phyloP scores from a whole-genome alignment of 2,888 invertebrate species.

The Punctoribates punctum region DNA sequence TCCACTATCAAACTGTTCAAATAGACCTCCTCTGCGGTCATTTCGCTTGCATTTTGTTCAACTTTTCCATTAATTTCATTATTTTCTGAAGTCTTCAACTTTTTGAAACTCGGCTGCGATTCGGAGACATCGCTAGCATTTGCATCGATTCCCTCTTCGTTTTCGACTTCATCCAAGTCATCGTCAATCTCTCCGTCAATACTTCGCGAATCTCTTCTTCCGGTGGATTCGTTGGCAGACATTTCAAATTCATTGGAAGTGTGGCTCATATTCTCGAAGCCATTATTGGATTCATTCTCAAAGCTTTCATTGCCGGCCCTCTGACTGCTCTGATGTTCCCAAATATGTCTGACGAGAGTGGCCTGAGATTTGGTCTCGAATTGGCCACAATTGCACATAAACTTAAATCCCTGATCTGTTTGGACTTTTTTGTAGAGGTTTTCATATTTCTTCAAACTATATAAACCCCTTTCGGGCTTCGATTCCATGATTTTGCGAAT shows the following conservation, averaged over 20 bases:
- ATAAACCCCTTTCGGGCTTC: slow-evolving; percentile 21
- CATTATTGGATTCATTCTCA: background rate
- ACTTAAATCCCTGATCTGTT: slow-evolving; percentile 3
- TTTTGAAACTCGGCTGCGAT: background rate
- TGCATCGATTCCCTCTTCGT: background rate
- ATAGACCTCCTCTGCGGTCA: background rate
- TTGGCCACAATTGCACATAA: background rate
- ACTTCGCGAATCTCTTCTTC: background rate
- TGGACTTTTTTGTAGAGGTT: slow-evolving; percentile 1
- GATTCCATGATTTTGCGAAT: slow-evolving; percentile 14
- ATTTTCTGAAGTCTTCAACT: background rate
- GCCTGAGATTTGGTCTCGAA: slow-evolving; percentile 38
- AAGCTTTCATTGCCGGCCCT: background rate
- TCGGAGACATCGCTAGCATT: background rate
- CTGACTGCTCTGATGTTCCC: slow-evolving; percentile 10
- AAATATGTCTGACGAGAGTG: slow-evolving; percentile 38
- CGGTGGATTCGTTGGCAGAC: background rate
- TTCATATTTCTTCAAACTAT: slow-evolving; percentile 35
- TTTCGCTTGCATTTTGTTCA: background rate
- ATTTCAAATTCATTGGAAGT: background rate
- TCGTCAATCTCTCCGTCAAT: background rate
- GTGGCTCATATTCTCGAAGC: background rate
- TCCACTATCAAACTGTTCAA: slow-evolving; percentile 10
- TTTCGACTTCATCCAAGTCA: background rate
- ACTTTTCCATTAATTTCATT: background rate